Evolutionary conservation across 2,113 vertebrate genomes (phyloP).

Genomic region (pig (Sus scrofa)): T2T-Sscrofa CM000830.6:63376001-63376500

Average conservation of each 20-base stretch:
- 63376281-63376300: not conserved
- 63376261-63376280: not conserved
- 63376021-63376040: not conserved
- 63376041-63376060: not conserved
- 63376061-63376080: not conserved
- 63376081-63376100: not conserved
- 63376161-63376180: not conserved
- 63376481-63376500: too few species aligned
- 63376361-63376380: not conserved
- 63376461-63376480: too few species aligned
- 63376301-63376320: not conserved
- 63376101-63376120: not conserved
- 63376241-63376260: not conserved
- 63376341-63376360: not conserved
- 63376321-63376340: not conserved
- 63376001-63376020: not conserved
- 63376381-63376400: not conserved
- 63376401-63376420: too few species aligned
- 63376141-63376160: not conserved
- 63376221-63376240: not conserved
- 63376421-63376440: too few species aligned
- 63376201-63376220: not conserved
- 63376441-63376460: too few species aligned
- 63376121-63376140: not conserved
- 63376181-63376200: not conserved